These are phyloP conservation scores for Taenioides sp. DNA, from an alignment of 2,797 vertebrate species.

Conservation along the genomic window DNA sequence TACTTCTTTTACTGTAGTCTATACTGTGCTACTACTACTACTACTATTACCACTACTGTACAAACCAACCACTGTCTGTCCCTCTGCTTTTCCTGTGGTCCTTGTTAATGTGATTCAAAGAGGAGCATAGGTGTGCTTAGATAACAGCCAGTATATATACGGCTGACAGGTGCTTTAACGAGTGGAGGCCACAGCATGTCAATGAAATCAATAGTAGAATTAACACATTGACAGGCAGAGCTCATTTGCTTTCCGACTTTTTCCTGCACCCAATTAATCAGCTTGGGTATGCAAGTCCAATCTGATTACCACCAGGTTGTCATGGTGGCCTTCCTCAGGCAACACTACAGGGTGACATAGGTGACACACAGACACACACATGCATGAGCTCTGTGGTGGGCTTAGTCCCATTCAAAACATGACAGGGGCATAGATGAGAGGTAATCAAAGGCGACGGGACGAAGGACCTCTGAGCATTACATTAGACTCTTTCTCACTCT, in stretches of 20 bases:
- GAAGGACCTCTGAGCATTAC: neutral
- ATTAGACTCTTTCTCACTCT: neutral
- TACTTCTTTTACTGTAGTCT: too few species aligned
- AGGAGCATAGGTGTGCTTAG: neutral
- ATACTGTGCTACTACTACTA: too few species aligned
- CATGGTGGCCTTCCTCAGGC: neutral
- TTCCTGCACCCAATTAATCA: conserved; percentile 70
- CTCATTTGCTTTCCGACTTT: conserved; percentile 79
- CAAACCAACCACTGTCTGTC: too few species aligned
- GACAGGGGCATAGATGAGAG: neutral
- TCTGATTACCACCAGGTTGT: conserved; percentile 62
- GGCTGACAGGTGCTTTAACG: conserved; percentile 69
- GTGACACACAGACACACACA: neutral
- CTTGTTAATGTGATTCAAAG: neutral
- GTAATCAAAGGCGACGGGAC: neutral
- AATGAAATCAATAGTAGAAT: conserved; percentile 76
- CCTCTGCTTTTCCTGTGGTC: neutral
- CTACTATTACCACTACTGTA: too few species aligned
- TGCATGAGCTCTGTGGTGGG: neutral
- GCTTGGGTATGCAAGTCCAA: conserved; percentile 70
- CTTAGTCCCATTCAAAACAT: neutral
- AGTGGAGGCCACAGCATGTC: conserved; percentile 57
- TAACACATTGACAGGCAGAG: conserved; percentile 73
- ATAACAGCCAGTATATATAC: conserved; percentile 9
- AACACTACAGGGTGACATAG: neutral